Conservation (phyloP, 2,888 invertebrate species). For the Stenichneumon culpator region DNA sequence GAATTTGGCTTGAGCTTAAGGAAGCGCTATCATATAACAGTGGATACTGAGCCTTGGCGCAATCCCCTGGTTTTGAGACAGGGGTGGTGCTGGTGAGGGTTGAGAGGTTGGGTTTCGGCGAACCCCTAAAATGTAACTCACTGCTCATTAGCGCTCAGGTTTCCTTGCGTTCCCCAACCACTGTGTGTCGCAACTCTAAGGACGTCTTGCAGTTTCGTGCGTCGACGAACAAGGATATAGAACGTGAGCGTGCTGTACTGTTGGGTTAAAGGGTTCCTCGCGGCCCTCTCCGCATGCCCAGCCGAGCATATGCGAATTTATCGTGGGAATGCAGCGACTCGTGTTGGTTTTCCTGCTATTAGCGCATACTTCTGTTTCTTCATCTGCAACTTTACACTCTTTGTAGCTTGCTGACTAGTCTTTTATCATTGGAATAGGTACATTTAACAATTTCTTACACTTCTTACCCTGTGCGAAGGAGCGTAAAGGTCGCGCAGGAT, state of each 20-base stretch:
- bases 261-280: slow-evolving; percentile 3
- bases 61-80: not conserved
- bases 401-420: not conserved
- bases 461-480: no score
- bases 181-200: not conserved
- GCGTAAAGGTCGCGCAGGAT: no score
- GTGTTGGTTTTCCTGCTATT: slow-evolving; percentile 6
- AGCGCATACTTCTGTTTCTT: not conserved
- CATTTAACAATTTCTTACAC: no score
- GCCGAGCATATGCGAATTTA: slow-evolving; percentile 35
- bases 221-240: slow-evolving; percentile 16
- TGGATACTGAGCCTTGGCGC: not conserved
- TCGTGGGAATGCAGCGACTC: slow-evolving; percentile 32
- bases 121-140: slow-evolving; percentile 42
- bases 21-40: not conserved
- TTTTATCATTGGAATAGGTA: no score
- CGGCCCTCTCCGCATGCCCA: slow-evolving; percentile 5
- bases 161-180: not conserved
- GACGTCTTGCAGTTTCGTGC: slow-evolving; percentile 17
- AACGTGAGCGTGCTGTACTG: slow-evolving; percentile 21
- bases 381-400: not conserved
- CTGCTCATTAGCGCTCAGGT: slow-evolving; percentile 40
- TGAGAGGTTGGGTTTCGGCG: slow-evolving; percentile 30
- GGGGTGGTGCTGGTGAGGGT: not conserved
- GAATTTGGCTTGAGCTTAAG: slow-evolving; percentile 1